Evolutionary conservation across 1,140 invertebrate genomes (phyloP), one percentile per base, ranked within the genome.

Genomic region (Brachionus rotundiformis): DNA sequence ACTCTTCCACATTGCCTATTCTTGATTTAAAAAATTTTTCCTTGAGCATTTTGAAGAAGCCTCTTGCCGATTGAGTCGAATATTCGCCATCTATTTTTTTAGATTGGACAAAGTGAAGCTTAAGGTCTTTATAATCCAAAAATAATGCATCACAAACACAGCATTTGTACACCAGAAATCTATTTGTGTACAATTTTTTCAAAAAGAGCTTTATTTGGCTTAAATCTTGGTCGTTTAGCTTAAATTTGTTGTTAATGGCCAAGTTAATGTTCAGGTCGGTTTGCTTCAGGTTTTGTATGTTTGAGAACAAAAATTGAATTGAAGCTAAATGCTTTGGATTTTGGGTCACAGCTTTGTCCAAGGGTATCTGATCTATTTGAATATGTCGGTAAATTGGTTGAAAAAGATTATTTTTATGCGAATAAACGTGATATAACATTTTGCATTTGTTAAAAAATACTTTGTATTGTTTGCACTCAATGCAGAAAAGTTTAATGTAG

Each of bases 401-500:
- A 19, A 73, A 73, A 23, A 73, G 7, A 7, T 19, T 25, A 8
- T 16, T 41, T 44, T 73, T 73, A 27, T 73, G 68, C 19, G 68
- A 73, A n/a, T 73, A 73, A 44, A 73, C 41, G 68, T 73, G 68
- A 44, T 73, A 73, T 4, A 73, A 29, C 41, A 73, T 27, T 44
- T 73, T 73, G 36, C 68, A 73, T 29, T 73, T 73, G 19, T 73
- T 73, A 39, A 44, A 73, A 44, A 73, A 73, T 3, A 44, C 25
- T 73, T 73, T 73, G 25, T 23, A 44, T 29, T 73, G 68, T 73
- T 73, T 73, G 36, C 68, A 73, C 44, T 73, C 68, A 11, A 25
- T 25, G 36, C 68, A 73, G n/a, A 44, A 44, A 7, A 73, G 33
- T 73, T 44, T 41, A 10, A 73, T 41, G 25, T 25, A 27, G 36